Evolutionary conservation across 1,140 invertebrate genomes (phyloP).

Genomic region (Dreissena rostriformis): DNA sequence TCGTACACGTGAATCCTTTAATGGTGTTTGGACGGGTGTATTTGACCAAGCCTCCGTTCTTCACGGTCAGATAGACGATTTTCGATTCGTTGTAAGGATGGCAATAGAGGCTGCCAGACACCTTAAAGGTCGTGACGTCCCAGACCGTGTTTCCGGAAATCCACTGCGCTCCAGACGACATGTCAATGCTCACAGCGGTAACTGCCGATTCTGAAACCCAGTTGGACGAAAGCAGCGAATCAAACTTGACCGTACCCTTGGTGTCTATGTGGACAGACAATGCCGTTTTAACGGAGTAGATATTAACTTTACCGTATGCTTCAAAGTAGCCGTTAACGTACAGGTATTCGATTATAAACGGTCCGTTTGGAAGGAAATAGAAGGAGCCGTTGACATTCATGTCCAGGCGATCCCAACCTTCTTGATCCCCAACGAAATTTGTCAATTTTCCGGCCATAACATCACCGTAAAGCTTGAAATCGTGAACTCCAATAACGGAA

Average conservation of each 20-base stretch:
- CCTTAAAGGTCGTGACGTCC: constrained; percentile 44
- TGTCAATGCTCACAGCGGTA: constrained; percentile 36
- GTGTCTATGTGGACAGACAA: constrained; percentile 53
- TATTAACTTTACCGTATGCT: constrained; percentile 51
- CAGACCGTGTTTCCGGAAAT: constrained; percentile 58
- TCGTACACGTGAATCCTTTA: constrained; percentile 45
- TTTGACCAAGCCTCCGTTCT: constrained; percentile 41
- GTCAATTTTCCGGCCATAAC: constrained; percentile 60
- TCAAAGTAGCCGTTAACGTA: constrained; percentile 58
- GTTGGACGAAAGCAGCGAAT: constrained; percentile 47
- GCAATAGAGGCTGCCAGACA: constrained; percentile 54
- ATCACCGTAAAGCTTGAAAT: constrained; percentile 60
- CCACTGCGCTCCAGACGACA: constrained; percentile 49
- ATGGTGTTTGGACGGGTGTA: constrained; percentile 49
- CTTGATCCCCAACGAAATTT: constrained; percentile 49
- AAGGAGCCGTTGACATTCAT: constrained; percentile 50
- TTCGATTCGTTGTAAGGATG: constrained; percentile 49
- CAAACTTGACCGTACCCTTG: constrained; percentile 55
- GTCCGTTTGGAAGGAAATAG: constrained; percentile 57
- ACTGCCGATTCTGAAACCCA: constrained; percentile 56
- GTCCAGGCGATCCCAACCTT: constrained; percentile 61
- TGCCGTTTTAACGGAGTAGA: constrained; percentile 29
- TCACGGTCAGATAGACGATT: constrained; percentile 52
- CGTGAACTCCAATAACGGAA: constrained; percentile 58
- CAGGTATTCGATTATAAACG: constrained; percentile 51